Base-by-base conservation (phyloP, 1,140 invertebrate species). In the Neuroterus valhalla region DNA sequence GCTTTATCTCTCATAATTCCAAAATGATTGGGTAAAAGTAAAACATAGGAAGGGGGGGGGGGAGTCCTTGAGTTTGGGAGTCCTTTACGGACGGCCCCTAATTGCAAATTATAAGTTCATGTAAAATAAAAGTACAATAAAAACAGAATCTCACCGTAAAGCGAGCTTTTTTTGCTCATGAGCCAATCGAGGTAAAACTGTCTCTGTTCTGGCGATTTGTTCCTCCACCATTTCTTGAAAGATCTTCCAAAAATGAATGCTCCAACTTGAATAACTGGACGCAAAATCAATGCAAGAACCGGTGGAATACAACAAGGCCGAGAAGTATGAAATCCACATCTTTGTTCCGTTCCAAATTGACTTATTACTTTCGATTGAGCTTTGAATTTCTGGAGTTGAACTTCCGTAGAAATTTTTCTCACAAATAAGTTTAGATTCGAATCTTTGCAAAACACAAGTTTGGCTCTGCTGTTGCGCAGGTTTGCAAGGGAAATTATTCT, bases 141-240 rank as follows among this genome's bases (percentile, higher is more conserved):
- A 52, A 48, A 45, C 38, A 31, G 3, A 19, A 14, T 62, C 55
- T 71, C 72, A 85, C 85, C 86, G 26, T 82, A 68, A 70, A 87
- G 78, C 68, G 70, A 69, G 71, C 70, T 72, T 75, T 69, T 38
- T 75, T 82, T 68, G 15, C 74, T 71, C 8, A 3, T 75, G 15
- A 82, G 84, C 84, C 83, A 82, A 62, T 66, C 70, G 83, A 74
- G 79, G 81, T 83, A 71, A 74, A 81, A 70, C 78, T 87, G 67
- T 85, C 84, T 82, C 82, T 88, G 46, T 76, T 83, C 77, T 1
- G 81, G 73, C 10, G 88, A 87, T 75, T 91, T 84, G 4, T 72
- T 83, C 66, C 81, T 67, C 90, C 90, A 93, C 91, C 91, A 92
- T 77, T 82, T 90, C 75, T 90, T 89, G 38, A 92, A 74, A 48